Evolutionary conservation across 2,888 invertebrate species (phyloP).

Genomic region (Netelia melanura): DNA sequence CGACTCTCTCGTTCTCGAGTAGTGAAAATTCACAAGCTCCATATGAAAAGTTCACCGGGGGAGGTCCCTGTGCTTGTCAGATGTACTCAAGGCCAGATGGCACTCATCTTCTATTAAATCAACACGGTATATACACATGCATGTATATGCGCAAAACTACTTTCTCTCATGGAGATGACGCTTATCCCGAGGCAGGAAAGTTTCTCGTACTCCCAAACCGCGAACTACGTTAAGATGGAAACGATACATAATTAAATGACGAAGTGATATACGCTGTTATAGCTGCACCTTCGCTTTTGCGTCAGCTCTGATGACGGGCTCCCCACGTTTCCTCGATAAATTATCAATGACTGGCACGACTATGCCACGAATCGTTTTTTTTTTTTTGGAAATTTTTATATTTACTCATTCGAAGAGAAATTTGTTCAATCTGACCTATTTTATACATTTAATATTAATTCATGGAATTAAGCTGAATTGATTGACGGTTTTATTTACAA

Average conservation of each 20-base stretch:
- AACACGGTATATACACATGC: conserved; percentile 19
- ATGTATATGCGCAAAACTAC: conserved; percentile 31
- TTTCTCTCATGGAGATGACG: conserved; percentile 57
- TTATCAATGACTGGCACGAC: conserved; percentile 16
- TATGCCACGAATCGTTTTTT: background rate
- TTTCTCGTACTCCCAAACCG: conserved; percentile 30
- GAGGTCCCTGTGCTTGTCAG: conserved; percentile 45
- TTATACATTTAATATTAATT: too few relatives aligned
- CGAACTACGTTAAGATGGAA: conserved; percentile 16
- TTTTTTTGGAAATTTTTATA: background rate
- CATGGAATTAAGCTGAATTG: too few relatives aligned
- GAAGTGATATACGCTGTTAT: conserved; percentile 16
- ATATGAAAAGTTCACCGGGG: conserved; percentile 22
- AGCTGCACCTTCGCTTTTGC: conserved; percentile 6
- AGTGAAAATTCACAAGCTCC: conserved; percentile 25
- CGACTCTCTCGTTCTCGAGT: conserved; percentile 26
- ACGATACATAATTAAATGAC: conserved; percentile 34
- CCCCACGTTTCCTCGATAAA: conserved; percentile 37
- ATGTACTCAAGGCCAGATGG: conserved; percentile 54
- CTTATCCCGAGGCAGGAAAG: conserved; percentile 43
- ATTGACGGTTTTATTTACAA: too few relatives aligned
- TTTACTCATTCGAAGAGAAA: too few relatives aligned
- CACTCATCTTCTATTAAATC: conserved; percentile 35
- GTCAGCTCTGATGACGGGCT: background rate
- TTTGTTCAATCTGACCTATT: too few relatives aligned